Evolutionary conservation across 2,797 vertebrate species (phyloP).

Genomic region (Ceryle rudis): DNA sequence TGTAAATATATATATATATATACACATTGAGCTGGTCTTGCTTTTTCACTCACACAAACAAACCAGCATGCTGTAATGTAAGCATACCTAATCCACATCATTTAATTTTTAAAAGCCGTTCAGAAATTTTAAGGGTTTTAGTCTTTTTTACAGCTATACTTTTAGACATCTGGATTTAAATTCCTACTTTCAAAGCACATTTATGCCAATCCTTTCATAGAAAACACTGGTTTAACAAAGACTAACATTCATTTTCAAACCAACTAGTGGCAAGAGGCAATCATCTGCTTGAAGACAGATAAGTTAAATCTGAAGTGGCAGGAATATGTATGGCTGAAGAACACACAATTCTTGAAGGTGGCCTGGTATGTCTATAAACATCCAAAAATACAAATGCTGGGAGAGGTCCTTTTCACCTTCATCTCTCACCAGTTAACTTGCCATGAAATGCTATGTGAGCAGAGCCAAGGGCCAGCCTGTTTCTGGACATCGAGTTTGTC

Average conservation of each 20-base stretch:
- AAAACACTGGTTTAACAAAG: not conserved
- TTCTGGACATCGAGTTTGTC: not conserved
- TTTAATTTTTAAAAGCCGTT: not conserved
- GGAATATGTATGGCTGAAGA: not conserved
- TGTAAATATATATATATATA: too few relatives aligned
- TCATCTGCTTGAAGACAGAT: not conserved
- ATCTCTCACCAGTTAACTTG: not conserved
- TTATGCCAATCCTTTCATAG: not conserved
- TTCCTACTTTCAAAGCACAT: not conserved
- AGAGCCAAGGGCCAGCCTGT: not conserved
- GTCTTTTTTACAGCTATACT: not conserved
- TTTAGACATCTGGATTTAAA: not conserved
- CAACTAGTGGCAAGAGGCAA: not conserved
- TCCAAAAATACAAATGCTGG: not conserved
- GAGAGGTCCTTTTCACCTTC: not conserved
- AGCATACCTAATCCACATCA: not conserved
- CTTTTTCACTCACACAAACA: not conserved
- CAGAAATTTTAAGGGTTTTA: accelerated
- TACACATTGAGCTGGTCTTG: not conserved
- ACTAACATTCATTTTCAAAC: not conserved
- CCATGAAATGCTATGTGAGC: accelerated
- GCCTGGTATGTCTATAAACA: not conserved
- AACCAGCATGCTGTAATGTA: not conserved
- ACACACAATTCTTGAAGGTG: not conserved
- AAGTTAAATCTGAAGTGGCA: not conserved